Base-by-base conservation (phyloP, 1,140 invertebrate genomes). In the Solen grandis region DNA sequence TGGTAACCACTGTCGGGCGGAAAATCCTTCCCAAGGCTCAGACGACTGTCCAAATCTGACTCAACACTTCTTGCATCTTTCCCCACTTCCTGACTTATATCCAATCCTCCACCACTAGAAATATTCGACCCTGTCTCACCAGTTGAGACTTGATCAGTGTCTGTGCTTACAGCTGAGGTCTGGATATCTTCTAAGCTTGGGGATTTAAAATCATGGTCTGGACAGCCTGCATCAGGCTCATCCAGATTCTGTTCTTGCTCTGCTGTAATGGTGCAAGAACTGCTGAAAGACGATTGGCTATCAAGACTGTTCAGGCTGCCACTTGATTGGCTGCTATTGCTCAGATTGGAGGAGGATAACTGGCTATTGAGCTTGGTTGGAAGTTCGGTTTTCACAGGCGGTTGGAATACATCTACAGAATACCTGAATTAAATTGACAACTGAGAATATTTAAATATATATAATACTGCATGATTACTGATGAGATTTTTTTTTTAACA, bases 371-470 rank as follows among this genome's bases (percentile, higher is more conserved):
- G 63, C 55, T 70, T 81, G 38, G 55, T 77, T 5, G 73, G 16
- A 25, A 63, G 14, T 31, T 88, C 85, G 46, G 84, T 57, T 59
- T 88, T 87, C 0, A 90, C 85, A 36, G 91, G 91, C 13, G 91
- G 91, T 62, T 92, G 91, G 79, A 92, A 92, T 5, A 91, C 86
- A 83, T 92, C 88, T 25, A 92, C 91, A 16, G 92, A 92, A 75
- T 91, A 90, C 72, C 90, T 92, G 59, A 27, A 22, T 36, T 27
- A 22, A n/a, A 13, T 59, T 70, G 14, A 38, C 13, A 62, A 63
- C 33, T 8, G 46, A 1, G 68, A 33, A 55, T n/a, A 27, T n/a
- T n/a, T n/a, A n/a, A n/a, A n/a, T n/a, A n/a, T n/a, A n/a, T n/a
- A n/a, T n/a, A n/a, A n/a, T n/a, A n/a, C n/a, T n/a, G n/a, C n/a